Evolutionary conservation across 2,797 vertebrate genomes (phyloP), one percentile per base, ranked within the genome.

Genomic region (Heliangelus exortis): DNA sequence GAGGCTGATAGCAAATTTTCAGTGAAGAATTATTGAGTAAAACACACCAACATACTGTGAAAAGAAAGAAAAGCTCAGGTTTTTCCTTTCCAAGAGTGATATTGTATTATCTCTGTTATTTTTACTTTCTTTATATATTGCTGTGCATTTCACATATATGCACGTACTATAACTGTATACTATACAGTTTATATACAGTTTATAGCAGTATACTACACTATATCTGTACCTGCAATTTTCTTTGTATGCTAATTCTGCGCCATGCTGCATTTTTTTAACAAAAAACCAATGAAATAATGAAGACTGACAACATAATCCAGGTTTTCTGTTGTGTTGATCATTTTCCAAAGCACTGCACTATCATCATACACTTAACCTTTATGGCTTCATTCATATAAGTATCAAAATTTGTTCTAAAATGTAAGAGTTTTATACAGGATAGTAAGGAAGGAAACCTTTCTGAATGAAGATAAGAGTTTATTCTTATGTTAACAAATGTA

Each of bases 321-420:
- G 72, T 74, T 86, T 97, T 92, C 77, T 90, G 82, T 88, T 83
- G n/a, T 65, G 53, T 43, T 82, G 77, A 58, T 67, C 68, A 69
- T 94, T 93, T 97, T 83, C 28, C 36, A 28, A 20, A 65, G 50
- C 73, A 77, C 8, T 39, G 20, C 39, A 88, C 61, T 87, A 95
- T 41, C 65, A 69, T 28, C 34, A 17, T 34, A 71, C 12, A 50
- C 61, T 78, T 78, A 72, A 92, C n/a, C 79, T 39, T 67, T 82
- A 71, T 47, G 39, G 77, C 61, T 94, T 93, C 45, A 96, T 96
- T 95, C 94, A 92, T 83, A 87, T 22, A 93, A 91, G n/a, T 19
- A 87, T 47, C 91, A 78, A 72, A 16, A 82, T 92, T 93, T 87
- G 58, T 81, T 91, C 79, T 96, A 92, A 92, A 97, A 95, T 88